Base-by-base conservation (phyloP, 2,113 vertebrate species). In the Lates calcarifer region DNA sequence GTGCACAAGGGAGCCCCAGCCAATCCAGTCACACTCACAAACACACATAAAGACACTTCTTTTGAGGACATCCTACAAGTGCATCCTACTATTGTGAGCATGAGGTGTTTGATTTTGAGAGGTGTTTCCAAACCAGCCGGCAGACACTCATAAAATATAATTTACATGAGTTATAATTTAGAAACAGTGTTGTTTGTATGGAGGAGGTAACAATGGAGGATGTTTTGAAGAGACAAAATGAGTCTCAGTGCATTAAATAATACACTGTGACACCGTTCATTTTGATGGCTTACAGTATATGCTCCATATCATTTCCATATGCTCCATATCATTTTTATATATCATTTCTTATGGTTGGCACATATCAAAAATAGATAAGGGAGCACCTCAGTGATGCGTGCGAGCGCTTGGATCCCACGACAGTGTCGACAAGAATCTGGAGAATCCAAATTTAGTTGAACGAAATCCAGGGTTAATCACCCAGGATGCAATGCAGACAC, bases 381-480 rank as follows among this genome's bases (percentile, higher is more conserved):
- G 82, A 69, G 74, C 75, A 84, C 82, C 76, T 82, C 84, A 11
- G 64, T 31, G 74, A 73, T 69, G 60, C 56, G 24, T 6, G 79
- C 3, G 22, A 80, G 75, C 56, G 12, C 83, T 87, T 63, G 64
- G 67, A 90, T 91, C 88, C 58, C 66, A 74, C 70, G 18, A 84
- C 79, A 65, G 71, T 22, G 74, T 66, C 26, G 56, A 87, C 58
- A 45, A 75, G 75, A 90, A 91, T 92, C 83, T 93, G 87, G 92
- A 93, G 87, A 91, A 92, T 91, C 90, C 90, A 92, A 87, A 94
- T 94, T 92, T 93, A 92, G 91, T 79, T 43, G 58, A 84, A 49
- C 60, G 43, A 85, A 90, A 81, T 89, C 77, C 57, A 63, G 88
- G 89, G 94, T 94, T 94, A 94, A 94, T 94, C 82, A 92, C 85